Base-by-base conservation (phyloP, 2,113 vertebrate species). In the Stomatorhinus ivindoensis region DNA sequence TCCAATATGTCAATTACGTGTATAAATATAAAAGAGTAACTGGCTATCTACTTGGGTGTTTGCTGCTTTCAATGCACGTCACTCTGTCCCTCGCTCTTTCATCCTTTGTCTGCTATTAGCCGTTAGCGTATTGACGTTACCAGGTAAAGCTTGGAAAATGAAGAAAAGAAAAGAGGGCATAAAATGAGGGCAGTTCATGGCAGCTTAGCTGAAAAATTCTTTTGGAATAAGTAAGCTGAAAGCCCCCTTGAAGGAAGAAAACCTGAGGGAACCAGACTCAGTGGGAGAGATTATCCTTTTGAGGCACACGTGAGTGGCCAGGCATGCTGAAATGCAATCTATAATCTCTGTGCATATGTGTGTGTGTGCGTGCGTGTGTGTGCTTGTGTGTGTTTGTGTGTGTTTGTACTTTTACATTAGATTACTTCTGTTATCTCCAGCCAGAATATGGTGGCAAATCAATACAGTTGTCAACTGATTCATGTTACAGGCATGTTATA, bases 181-280 rank as follows among this genome's bases (percentile, higher is more conserved):
- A 48, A 86, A 86, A 86, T 50, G 82, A 84, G 82, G 82, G 82
- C 42, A 84, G 82, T 46, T 44, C 82, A 84, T 84, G 82, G 46
- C 82, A 84, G 82, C 82, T 84, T 84, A 84, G 42, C 82, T 84
- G 39, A 53, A 86, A 83, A 86, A 31, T 27, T 86, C 46, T 51
- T 51, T 86, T 53, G 84, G 84, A 86, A 86, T 48, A 86, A 86
- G 47, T n/a, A 86, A 31, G 27, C 27, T 50, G n/a, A 86, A 87
- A 87, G 24, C 50, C 50, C 50, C 86, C 50, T 31, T 53, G 86
- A 50, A 87, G 50, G 86, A 87, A 58, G 13, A 53, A 87, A 87
- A 31, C 86, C 86, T 55, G 17, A 35, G 86, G 48, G 86, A 87
- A 39, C 48, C 48, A 42, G 86, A 21, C 86, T 87, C 48, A 51